Evolutionary conservation across 2,113 vertebrate genomes (phyloP).

Genomic region (Eulemur rufifrons): DNA sequence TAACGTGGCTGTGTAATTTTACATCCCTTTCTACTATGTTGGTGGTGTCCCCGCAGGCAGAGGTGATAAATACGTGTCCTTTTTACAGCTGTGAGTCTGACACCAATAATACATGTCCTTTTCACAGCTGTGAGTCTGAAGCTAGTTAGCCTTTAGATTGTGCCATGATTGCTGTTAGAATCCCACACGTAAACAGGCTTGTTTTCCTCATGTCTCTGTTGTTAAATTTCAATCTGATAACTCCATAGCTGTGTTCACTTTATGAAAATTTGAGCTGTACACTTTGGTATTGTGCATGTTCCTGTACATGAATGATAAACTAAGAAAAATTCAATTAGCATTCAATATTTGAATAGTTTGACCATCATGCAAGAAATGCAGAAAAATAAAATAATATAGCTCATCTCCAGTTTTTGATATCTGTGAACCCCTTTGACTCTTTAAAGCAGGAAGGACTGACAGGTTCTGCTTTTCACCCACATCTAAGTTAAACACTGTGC

Average conservation of each 20-base stretch:
- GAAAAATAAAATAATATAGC: neutral
- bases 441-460: no score
- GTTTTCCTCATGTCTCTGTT: neutral
- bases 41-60: neutral
- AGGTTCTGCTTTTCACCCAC: neutral
- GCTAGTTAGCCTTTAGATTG: neutral
- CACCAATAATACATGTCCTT: no score
- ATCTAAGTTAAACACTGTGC: neutral
- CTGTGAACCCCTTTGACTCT: neutral
- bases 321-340: neutral
- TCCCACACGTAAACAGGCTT: neutral
- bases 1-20: neutral
- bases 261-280: neutral
- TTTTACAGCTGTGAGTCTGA: neutral
- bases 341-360: neutral
- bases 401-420: neutral
- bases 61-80: neutral
- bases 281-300: neutral
- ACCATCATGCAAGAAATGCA: neutral
- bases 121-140: neutral
- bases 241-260: neutral
- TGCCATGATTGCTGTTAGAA: neutral
- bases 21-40: neutral
- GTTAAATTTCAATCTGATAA: neutral
- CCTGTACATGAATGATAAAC: neutral